Percentiles rank a stretch among this genome's conserved stretches.
phyloP scores from a whole-genome alignment of 2,797 vertebrate genomes.

The Perodicticus potto region DNA sequence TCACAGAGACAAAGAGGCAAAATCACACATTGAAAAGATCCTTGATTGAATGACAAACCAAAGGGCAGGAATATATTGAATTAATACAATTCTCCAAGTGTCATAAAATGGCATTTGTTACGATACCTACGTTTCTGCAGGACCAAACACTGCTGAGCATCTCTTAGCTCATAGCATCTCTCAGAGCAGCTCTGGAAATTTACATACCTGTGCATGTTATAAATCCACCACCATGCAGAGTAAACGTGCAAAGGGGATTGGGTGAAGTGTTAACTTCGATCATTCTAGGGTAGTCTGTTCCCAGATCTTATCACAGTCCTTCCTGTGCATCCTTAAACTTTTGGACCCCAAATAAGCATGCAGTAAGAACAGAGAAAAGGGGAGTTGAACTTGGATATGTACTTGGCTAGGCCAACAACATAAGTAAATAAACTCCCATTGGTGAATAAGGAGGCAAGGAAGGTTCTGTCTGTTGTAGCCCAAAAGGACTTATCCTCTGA shows the following conservation, averaged over 20 bases:
- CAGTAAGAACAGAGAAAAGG: not conserved
- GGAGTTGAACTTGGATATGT: not conserved
- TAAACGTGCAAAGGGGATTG: not conserved
- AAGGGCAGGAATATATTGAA: not conserved
- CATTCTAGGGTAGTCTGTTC: not conserved
- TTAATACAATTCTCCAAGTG: not conserved
- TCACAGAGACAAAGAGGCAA: not conserved
- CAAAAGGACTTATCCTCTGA: not conserved
- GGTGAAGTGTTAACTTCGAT: not conserved
- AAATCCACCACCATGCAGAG: not conserved
- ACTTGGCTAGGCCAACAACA: not conserved
- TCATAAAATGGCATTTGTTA: not conserved
- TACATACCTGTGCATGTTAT: not conserved
- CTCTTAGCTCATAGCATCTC: not conserved
- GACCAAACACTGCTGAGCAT: not conserved
- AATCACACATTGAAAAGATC: not conserved
- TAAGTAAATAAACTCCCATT: not conserved
- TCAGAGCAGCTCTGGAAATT: not conserved
- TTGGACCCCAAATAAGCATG: not conserved
- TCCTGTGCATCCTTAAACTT: not conserved
- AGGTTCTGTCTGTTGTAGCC: not conserved
- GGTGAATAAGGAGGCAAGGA: not conserved
- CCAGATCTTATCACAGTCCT: not conserved
- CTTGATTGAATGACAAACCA: not conserved
- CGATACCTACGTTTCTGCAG: not conserved